Percentiles rank a stretch among this genome's conserved stretches.
These are phyloP conservation scores for Myotis pilosus DNA, from an alignment of 2,797 vertebrate species.

Conservation along the genomic window DNA sequence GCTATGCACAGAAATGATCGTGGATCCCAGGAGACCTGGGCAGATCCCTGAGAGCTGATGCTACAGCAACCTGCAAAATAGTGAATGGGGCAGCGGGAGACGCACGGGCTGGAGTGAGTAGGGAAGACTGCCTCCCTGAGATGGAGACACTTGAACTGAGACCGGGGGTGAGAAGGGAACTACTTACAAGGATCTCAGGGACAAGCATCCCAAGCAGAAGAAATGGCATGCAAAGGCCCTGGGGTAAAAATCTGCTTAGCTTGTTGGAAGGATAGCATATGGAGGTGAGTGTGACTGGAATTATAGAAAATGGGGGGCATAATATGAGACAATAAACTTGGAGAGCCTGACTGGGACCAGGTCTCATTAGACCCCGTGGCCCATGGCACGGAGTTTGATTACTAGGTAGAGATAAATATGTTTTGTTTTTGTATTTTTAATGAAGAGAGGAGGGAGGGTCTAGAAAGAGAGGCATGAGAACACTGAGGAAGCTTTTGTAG, in stretches of 20 bases:
- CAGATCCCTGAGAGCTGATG: background rate
- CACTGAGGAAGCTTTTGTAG: background rate
- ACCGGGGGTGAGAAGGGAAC: background rate
- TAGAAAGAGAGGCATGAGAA: background rate
- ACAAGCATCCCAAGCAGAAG: background rate
- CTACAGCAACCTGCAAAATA: background rate
- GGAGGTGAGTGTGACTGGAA: background rate
- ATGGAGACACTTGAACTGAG: background rate
- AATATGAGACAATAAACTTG: background rate
- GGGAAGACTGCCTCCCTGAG: background rate
- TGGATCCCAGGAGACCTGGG: rapidly evolving
- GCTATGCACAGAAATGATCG: background rate
- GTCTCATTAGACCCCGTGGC: background rate
- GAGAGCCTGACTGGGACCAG: background rate
- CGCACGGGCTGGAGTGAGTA: background rate
- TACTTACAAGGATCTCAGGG: background rate
- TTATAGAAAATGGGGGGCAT: background rate
- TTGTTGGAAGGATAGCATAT: rapidly evolving
- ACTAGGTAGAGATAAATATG: background rate
- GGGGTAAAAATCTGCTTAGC: background rate
- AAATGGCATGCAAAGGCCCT: background rate
- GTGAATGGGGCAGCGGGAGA: background rate
- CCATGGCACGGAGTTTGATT: background rate
- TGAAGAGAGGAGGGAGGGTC: rapidly evolving
- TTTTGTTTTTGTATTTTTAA: background rate